These are phyloP conservation scores for Acromyrmex heyeri DNA, from an alignment of 1,140 invertebrate genomes.

Conservation along the genomic window DNA sequence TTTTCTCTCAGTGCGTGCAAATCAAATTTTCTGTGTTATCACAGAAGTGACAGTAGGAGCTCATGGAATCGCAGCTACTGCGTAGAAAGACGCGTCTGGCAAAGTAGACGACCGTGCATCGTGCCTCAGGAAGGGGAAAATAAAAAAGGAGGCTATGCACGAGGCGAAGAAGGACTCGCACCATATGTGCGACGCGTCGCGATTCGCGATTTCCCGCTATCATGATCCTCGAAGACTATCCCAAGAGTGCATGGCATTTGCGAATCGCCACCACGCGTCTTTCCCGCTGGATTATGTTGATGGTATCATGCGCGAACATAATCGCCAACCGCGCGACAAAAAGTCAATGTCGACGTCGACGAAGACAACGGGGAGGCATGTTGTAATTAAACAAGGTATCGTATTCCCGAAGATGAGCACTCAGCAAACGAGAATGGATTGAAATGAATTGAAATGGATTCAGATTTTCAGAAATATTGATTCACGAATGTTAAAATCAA, in stretches of 20 bases:
- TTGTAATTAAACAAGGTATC: too few relatives aligned
- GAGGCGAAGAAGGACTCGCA: conserved; percentile 25
- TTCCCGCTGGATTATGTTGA: conserved; percentile 69
- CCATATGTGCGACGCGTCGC: conserved; percentile 17
- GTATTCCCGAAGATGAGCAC: too few relatives aligned
- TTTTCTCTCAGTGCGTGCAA: background rate
- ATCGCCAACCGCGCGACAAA: conserved; percentile 30
- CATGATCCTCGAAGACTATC: conserved; percentile 53
- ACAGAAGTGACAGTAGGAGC: background rate
- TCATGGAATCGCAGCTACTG: conserved; percentile 36
- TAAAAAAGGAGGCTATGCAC: conserved; percentile 58
- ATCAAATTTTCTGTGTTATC: conserved; percentile 38
- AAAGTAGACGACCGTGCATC: conserved; percentile 67
- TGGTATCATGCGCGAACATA: conserved; percentile 67
- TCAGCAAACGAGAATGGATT: too few relatives aligned
- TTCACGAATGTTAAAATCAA: too few relatives aligned
- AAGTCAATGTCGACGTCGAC: conserved; percentile 4
- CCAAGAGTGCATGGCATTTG: conserved; percentile 44
- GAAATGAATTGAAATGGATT: too few relatives aligned
- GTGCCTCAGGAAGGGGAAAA: conserved; percentile 48
- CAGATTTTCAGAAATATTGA: too few relatives aligned
- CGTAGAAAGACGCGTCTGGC: conserved; percentile 65
- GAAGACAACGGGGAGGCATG: background rate
- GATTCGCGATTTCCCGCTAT: conserved; percentile 65
- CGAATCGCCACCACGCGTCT: conserved; percentile 56